Evolutionary conservation across 2,113 vertebrate genomes (phyloP), one percentile per base, ranked within the genome.

Genomic region (Neodontobutis hainanensis): DNA sequence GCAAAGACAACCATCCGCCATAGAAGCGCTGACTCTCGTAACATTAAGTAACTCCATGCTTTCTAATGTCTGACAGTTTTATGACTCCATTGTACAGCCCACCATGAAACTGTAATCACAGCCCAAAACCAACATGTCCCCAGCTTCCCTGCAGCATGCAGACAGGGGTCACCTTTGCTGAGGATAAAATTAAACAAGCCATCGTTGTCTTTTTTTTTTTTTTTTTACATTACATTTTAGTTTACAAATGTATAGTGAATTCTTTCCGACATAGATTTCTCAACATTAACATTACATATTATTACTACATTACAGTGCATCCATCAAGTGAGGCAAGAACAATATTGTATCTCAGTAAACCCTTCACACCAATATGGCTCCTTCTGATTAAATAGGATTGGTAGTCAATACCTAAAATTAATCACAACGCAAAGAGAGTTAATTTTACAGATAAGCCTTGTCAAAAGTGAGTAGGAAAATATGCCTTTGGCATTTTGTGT

Each of bases 41-140:
- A 84, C 78, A 78, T 86, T 76, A 85, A 87, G 67, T 73, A 78
- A 84, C 86, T 78, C 57, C 47, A 36, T 38, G 77, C 85, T 77
- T 86, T 87, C 66, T 74, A 59, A 56, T 40, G 77, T n/a, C 66
- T 83, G 87, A 84, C 80, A 64, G 77, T 71, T 88, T 90, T 89
- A 90, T 56, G 47, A 61, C 52, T 49, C 62, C 51, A 68, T 60
- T 82, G 81, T 82, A 56, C 68, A 61, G 47, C 80, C 80, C 60
- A 62, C 83, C 70, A 84, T 87, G 86, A 27, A 3, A 27, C 19
- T 27, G 19, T 72, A 87, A 15, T 65, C 61, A 59, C 58, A 78
- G 40, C 59, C 81, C 62, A 56, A 70, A 70, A 64, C 12, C 52
- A 65, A 56, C n/a, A 56, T 16, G 11, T 8, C 15, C 14, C 15